Evolutionary conservation across 2,797 vertebrate species (phyloP).

Genomic region (Peromyscus eremicus): DNA sequence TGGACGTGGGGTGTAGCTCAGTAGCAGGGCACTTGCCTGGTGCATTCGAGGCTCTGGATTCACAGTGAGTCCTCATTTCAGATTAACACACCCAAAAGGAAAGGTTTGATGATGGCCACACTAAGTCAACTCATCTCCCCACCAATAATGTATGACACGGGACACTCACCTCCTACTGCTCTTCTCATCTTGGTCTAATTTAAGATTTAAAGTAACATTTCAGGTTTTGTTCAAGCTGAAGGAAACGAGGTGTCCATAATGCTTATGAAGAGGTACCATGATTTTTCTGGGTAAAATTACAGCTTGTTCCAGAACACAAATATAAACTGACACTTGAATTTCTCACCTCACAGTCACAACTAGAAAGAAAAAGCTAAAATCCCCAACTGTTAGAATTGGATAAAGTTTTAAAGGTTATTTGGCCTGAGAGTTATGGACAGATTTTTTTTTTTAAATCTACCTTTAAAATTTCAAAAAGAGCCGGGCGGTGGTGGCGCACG

Average conservation of each 20-base stretch:
- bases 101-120: not conserved
- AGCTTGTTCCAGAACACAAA: conserved; percentile 56
- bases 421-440: not conserved
- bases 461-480: conserved; percentile 56
- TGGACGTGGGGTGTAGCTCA: no score
- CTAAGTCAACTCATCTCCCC: not conserved
- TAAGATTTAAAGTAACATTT: conserved; percentile 19
- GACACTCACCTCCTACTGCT: not conserved
- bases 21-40: not conserved
- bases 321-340: conserved; percentile 64
- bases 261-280: not conserved
- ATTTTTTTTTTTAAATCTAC: not conserved
- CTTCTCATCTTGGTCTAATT: conserved; percentile 18
- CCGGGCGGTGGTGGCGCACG: no score
- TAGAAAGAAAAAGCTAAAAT: conserved; percentile 56
- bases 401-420: conserved; percentile 60
- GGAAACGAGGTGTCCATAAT: not conserved
- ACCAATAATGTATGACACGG: not conserved
- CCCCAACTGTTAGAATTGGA: conserved; percentile 24
- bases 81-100: not conserved
- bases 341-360: conserved; percentile 51
- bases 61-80: not conserved
- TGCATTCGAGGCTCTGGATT: not conserved
- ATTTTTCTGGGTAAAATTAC: conserved; percentile 43
- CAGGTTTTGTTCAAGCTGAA: conserved; percentile 38